These are phyloP conservation scores for Coelopa frigida DNA, from an alignment of 1,140 invertebrate genomes.

Conservation along the genomic window DNA sequence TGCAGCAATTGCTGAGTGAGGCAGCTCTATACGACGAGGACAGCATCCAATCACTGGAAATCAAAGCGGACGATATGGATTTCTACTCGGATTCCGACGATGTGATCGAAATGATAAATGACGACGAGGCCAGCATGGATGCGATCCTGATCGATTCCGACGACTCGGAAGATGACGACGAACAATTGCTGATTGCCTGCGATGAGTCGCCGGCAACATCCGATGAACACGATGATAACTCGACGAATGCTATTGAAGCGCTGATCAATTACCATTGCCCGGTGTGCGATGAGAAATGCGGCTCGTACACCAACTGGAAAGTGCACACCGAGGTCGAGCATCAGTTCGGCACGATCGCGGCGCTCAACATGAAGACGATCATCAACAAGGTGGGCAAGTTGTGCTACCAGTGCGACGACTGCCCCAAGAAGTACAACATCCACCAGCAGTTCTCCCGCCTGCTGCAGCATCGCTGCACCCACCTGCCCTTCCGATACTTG, in stretches of 20 bases:
- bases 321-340: constrained; percentile 4
- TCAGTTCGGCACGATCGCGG: not conserved
- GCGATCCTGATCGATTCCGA: not conserved
- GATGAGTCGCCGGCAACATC: constrained; percentile 1
- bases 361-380: constrained; percentile 3
- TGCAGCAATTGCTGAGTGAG: no score
- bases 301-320: constrained; percentile 4
- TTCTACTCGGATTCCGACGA: not conserved
- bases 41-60: not conserved
- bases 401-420: not conserved
- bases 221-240: not conserved
- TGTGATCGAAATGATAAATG: not conserved
- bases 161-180: not conserved
- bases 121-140: not conserved
- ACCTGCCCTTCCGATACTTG: not conserved
- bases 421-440: not conserved
- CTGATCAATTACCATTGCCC: constrained; percentile 4
- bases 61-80: not conserved
- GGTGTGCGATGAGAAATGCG: not conserved
- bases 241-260: constrained; percentile 3
- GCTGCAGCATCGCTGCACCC: constrained; percentile 1
- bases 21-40: not conserved
- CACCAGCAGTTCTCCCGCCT: not conserved
- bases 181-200: not conserved
- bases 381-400: constrained; percentile 4